A percentile compares a stretch with the other conserved stretches of the same genome.
phyloP scores from a whole-genome alignment of 2,888 invertebrate species.

The Mythimna loreyi region DNA sequence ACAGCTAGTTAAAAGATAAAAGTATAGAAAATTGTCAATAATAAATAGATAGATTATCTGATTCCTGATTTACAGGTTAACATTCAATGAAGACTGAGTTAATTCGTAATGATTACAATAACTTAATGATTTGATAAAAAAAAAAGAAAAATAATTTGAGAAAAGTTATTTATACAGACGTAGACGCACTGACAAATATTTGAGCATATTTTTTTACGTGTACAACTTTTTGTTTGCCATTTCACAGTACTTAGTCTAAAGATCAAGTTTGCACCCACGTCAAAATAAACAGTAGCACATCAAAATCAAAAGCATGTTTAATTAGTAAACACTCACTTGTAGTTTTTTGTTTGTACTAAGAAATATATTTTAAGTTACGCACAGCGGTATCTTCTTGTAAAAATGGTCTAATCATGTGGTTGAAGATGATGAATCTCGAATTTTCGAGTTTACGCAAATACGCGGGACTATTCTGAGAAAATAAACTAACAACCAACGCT shows the following conservation, averaged over 20 bases:
- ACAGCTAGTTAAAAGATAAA: too few species aligned
- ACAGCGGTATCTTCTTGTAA: neutral
- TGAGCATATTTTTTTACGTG: slow-evolving; percentile 18
- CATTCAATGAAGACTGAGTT: neutral
- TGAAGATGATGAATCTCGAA: neutral
- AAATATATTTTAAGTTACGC: neutral
- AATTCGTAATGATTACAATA: too few species aligned
- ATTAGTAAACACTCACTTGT: slow-evolving; percentile 8
- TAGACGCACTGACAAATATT: slow-evolving; percentile 39
- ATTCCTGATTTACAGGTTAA: neutral
- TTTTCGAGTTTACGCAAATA: too few species aligned
- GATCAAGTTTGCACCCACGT: slow-evolving; percentile 33
- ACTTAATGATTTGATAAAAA: neutral
- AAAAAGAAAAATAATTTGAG: too few species aligned
- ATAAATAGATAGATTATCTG: neutral
- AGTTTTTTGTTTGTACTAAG: slow-evolving; percentile 24
- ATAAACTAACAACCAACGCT: too few species aligned
- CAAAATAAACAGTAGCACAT: slow-evolving; percentile 17
- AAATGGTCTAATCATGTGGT: slow-evolving; percentile 9
- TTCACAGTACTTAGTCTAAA: slow-evolving; percentile 35
- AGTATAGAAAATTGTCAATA: neutral
- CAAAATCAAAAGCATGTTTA: slow-evolving; percentile 26
- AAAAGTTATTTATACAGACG: slow-evolving; percentile 21
- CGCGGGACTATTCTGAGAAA: too few species aligned
- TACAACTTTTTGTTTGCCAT: slow-evolving; percentile 35